Evolutionary conservation across 2,113 vertebrate species (phyloP), one percentile per base, ranked within the genome.

Genomic region (Halichoeres trimaculatus): DNA sequence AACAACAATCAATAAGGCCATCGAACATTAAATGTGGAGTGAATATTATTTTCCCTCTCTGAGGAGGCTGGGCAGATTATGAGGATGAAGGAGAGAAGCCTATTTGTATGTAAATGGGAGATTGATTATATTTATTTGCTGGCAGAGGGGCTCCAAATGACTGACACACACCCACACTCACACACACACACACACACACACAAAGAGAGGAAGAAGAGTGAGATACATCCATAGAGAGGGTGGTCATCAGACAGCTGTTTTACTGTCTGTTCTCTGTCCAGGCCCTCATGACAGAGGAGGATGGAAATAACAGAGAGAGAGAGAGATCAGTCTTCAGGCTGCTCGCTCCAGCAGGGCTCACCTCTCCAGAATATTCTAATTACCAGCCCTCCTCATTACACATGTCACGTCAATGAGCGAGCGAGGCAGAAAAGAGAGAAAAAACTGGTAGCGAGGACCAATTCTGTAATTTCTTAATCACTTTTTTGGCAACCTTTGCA

Each of bases 51-150:
- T 86, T 87, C 80, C 77, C 81, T 80, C 80, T 80, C 68, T 77
- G 83, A 87, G 90, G 92, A 90, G 84, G 80, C 77, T 51, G 63
- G 74, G 88, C 70, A 85, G 90, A 93, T 93, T 89, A 91, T 83
- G 82, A 90, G 83, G 91, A 91, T 83, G 86, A 92, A 90, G 76
- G 66, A 68, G 76, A 87, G 84, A 91, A 93, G 88, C 88, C 92
- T 85, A 94, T 94, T 94, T 94, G 92, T 93, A 94, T 94, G 93
- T 93, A 95, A 95, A 94, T 95, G 89, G 81, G 23, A 77, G 90
- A 93, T 93, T 94, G 93, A 94, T 94, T 93, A 90, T 94, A 94
- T 94, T 93, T 94, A 94, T 94, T 93, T 94, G 91, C 89, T 84
- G 87, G 81, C 76, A 84, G 75, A 70, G 65, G 69, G 80, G 83